Conservation (phyloP, 2,888 invertebrate genomes). For the Chymomyza caudatula region DNA sequence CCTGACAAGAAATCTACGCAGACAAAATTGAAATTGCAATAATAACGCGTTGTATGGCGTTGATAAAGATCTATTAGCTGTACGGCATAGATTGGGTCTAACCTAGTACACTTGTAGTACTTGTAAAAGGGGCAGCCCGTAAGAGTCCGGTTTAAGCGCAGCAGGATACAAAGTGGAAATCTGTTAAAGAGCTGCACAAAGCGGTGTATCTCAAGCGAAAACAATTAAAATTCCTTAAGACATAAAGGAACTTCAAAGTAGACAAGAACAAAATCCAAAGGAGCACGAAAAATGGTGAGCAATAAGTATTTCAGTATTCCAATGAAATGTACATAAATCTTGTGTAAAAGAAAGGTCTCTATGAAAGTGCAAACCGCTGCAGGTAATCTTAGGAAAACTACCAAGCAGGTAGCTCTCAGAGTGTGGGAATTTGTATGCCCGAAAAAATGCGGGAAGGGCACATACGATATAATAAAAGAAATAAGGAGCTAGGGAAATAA, state of each 20-base stretch:
- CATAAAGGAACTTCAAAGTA: slow-evolving; percentile 27
- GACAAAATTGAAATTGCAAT: slow-evolving; percentile 40
- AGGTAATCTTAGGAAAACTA: background rate
- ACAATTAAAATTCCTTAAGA: slow-evolving; percentile 64
- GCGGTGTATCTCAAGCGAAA: slow-evolving; percentile 20
- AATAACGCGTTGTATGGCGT: slow-evolving; percentile 18
- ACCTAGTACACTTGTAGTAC: slow-evolving; percentile 10
- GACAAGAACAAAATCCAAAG: slow-evolving; percentile 9
- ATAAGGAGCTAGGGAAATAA: background rate
- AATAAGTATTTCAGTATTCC: slow-evolving; percentile 26
- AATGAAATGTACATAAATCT: slow-evolving; percentile 47
- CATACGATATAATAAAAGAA: background rate
- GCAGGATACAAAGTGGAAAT: slow-evolving; percentile 42
- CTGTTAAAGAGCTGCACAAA: slow-evolving; percentile 5
- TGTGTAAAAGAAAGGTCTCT: slow-evolving; percentile 12
- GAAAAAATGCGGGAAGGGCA: slow-evolving; percentile 10
- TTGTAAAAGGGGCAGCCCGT: slow-evolving; percentile 22
- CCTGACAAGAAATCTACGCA: slow-evolving; percentile 68
- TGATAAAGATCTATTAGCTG: slow-evolving; percentile 60
- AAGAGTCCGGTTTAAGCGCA: slow-evolving; percentile 32
- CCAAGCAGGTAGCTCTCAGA: slow-evolving; percentile 43
- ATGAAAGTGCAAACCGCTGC: slow-evolving; percentile 37
- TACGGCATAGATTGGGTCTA: background rate
- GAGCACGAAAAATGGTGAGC: slow-evolving; percentile 14
- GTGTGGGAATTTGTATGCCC: slow-evolving; percentile 48